Percentiles rank a stretch among this genome's conserved stretches.
phyloP scores from a whole-genome alignment of 2,113 vertebrate species.

The Leptosomus discolor region DNA sequence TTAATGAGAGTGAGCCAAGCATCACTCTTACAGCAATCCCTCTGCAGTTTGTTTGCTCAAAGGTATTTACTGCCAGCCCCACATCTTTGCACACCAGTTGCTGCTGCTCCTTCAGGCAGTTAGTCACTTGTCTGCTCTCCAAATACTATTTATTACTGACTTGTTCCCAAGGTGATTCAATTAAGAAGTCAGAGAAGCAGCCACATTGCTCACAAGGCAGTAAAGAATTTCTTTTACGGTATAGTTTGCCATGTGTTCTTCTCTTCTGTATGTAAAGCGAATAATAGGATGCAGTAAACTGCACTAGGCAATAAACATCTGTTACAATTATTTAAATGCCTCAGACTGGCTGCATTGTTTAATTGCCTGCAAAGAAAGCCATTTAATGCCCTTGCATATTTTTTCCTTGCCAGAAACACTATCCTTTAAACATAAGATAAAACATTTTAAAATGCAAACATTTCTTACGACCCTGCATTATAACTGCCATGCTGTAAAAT shows the following conservation, averaged over 20 bases:
- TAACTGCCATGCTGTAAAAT: neutral
- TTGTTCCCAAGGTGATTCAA: slow-evolving; percentile 28
- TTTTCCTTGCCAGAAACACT: slow-evolving; percentile 2
- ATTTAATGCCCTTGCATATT: slow-evolving; percentile 9
- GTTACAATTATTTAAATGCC: slow-evolving; percentile 58
- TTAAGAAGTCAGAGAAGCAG: slow-evolving; percentile 49
- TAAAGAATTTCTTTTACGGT: slow-evolving; percentile 31
- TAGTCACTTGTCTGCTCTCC: slow-evolving; percentile 8
- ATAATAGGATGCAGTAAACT: slow-evolving; percentile 42
- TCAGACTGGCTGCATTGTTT: slow-evolving; percentile 38
- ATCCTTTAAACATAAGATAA: slow-evolving; percentile 35
- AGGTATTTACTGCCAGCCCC: neutral
- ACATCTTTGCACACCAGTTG: neutral
- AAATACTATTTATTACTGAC: slow-evolving; percentile 29
- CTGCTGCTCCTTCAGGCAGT: neutral
- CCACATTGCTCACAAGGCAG: slow-evolving; percentile 6
- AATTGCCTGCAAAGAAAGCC: slow-evolving; percentile 55
- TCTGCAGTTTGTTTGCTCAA: neutral
- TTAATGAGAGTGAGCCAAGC: neutral
- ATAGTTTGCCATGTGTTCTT: slow-evolving; percentile 21
- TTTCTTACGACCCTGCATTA: neutral
- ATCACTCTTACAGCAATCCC: neutral
- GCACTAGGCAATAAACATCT: slow-evolving; percentile 56
- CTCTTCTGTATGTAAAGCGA: slow-evolving; percentile 19
- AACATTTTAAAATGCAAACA: slow-evolving; percentile 10